phyloP scores from a whole-genome alignment of 2,888 invertebrate species.

The Dioctria rufipes region DNA sequence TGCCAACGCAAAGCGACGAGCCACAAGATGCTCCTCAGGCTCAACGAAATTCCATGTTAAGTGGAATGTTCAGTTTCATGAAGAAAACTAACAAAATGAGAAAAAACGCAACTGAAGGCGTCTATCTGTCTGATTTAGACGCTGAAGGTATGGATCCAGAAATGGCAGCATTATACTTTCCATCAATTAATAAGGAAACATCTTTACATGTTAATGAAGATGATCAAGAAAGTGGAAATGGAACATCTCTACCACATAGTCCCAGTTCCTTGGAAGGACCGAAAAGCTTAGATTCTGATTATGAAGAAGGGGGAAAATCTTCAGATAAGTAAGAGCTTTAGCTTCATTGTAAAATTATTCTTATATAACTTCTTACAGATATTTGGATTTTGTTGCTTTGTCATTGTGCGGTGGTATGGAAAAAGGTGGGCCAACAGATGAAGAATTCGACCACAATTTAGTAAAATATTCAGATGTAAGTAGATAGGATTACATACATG shows the following conservation, averaged over 20 bases:
- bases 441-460: constrained; percentile 76
- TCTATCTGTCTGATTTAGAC: constrained; percentile 93
- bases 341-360: background rate
- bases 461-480: constrained; percentile 73
- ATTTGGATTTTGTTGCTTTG: constrained; percentile 78
- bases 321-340: constrained; percentile 72
- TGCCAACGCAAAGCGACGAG: constrained; percentile 73
- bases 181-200: constrained; percentile 69
- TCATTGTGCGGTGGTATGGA: constrained; percentile 84
- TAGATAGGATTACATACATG: constrained; percentile 44
- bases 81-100: constrained; percentile 79
- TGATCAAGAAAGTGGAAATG: constrained; percentile 97
- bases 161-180: constrained; percentile 89
- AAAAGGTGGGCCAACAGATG: constrained; percentile 74
- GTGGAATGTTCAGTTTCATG: constrained; percentile 96
- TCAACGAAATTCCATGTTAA: constrained; percentile 81
- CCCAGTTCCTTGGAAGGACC: constrained; percentile 90
- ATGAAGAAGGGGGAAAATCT: constrained; percentile 79
- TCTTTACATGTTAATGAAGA: constrained; percentile 77
- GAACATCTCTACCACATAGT: constrained; percentile 94
- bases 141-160: constrained; percentile 94
- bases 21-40: constrained; percentile 65
- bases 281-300: constrained; percentile 86
- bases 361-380: constrained; percentile 64
- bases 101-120: constrained; percentile 76